A percentile compares a stretch with the other conserved stretches of the same genome.
Conservation (phyloP, 2,888 invertebrate species). For the Stenolophus ochropezus region DNA sequence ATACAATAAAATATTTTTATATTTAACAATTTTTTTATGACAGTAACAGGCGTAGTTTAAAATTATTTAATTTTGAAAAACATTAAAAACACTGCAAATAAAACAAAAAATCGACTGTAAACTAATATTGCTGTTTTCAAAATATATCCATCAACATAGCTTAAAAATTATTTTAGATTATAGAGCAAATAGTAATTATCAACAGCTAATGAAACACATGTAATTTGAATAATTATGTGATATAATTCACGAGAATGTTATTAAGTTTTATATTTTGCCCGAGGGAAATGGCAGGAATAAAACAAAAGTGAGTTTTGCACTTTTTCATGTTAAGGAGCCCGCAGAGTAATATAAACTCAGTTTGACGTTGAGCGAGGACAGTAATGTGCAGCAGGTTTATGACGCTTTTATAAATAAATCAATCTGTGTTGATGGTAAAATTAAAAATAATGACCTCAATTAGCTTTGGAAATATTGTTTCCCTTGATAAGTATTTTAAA, state of each 20-base stretch:
- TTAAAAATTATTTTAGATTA: too few species aligned
- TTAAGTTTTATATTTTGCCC: conserved; percentile 29
- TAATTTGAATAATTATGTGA: background rate
- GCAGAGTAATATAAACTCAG: conserved; percentile 40
- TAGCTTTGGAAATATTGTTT: background rate
- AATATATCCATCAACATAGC: too few species aligned
- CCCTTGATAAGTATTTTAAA: background rate
- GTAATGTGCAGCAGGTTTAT: background rate
- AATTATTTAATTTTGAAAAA: too few species aligned
- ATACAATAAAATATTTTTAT: too few species aligned
- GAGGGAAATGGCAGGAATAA: conserved; percentile 26
- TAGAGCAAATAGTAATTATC: too few species aligned
- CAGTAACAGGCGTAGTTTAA: too few species aligned
- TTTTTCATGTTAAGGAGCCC: conserved; percentile 41
- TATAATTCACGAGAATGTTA: background rate
- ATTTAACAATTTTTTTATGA: too few species aligned
- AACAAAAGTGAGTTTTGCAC: conserved; percentile 46
- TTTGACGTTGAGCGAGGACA: conserved; percentile 9
- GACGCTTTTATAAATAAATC: conserved; percentile 43
- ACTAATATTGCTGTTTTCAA: too few species aligned
- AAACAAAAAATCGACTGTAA: too few species aligned
- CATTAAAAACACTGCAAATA: too few species aligned
- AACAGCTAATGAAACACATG: background rate
- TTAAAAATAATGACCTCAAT: conserved; percentile 35
- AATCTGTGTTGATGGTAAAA: conserved; percentile 26